These are phyloP conservation scores for Emys orbicularis DNA, from an alignment of 2,797 vertebrate species.

Conservation along the genomic window DNA sequence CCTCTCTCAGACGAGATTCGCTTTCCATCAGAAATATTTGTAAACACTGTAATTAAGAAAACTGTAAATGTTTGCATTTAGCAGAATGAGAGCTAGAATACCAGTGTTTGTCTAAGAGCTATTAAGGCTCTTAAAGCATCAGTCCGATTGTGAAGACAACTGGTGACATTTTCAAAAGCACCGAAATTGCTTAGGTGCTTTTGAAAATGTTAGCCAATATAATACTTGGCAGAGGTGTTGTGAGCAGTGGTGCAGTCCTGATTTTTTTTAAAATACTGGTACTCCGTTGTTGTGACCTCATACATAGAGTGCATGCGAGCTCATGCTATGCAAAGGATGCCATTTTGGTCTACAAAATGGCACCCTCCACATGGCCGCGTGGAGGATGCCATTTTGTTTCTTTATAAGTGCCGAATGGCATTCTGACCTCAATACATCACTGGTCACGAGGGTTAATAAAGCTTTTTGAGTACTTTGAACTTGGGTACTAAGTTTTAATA, in stretches of 20 bases:
- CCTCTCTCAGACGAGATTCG: neutral
- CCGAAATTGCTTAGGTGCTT: neutral
- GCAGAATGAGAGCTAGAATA: neutral
- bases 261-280: neutral
- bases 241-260: neutral
- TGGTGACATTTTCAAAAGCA: neutral
- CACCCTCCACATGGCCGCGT: no score
- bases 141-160: neutral
- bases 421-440: no score
- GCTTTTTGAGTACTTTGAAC: no score
- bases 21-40: constrained; percentile 28
- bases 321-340: neutral
- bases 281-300: neutral
- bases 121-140: neutral
- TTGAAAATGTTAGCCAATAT: neutral
- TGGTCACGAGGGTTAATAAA: no score
- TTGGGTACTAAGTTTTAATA: no score
- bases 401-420: no score
- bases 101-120: neutral
- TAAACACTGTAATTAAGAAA: neutral
- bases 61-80: rapidly evolving
- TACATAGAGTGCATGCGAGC: neutral
- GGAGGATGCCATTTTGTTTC: no score
- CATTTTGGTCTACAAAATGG: neutral
- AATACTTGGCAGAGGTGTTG: neutral